Conservation (phyloP, 2,113 vertebrate species). For the Sebastes fasciatus region DNA sequence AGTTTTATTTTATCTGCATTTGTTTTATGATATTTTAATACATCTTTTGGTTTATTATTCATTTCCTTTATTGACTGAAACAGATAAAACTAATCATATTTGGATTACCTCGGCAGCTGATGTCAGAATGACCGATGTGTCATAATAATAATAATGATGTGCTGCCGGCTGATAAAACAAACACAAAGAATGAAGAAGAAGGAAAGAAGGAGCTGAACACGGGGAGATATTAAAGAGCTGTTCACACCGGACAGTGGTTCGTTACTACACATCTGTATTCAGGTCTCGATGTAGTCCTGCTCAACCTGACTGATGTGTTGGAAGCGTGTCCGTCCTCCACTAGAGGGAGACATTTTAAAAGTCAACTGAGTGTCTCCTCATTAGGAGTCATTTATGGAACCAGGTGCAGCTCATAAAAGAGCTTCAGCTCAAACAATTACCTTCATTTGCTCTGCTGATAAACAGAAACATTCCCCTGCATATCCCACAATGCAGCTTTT, state of each 20-base stretch:
- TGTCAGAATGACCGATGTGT: conserved; percentile 7
- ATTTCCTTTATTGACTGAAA: conserved; percentile 33
- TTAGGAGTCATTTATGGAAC: conserved; percentile 53
- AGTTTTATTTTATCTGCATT: conserved; percentile 17
- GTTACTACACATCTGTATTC: not conserved
- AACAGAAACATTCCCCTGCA: conserved; percentile 57
- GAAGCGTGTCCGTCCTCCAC: conserved; percentile 59
- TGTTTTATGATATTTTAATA: conserved; percentile 20
- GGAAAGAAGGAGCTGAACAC: not conserved
- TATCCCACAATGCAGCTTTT: conserved; percentile 30
- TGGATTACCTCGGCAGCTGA: conserved; percentile 11
- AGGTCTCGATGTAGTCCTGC: not conserved
- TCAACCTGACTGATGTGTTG: not conserved
- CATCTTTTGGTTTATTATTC: conserved; percentile 16
- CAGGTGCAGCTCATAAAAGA: conserved; percentile 62
- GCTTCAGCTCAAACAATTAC: conserved; percentile 46
- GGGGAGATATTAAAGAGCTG: conserved; percentile 9
- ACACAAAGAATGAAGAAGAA: conserved; percentile 19
- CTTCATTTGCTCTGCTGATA: conserved; percentile 52
- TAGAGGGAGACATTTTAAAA: conserved; percentile 83
- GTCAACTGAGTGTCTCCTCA: conserved; percentile 50
- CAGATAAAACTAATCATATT: conserved; percentile 17
- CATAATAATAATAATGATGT: conserved; percentile 21
- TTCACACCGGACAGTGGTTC: not conserved
- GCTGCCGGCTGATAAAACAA: conserved; percentile 49